phyloP scores from a whole-genome alignment of 2,113 vertebrate genomes.

The Xenopus borealis region DNA sequence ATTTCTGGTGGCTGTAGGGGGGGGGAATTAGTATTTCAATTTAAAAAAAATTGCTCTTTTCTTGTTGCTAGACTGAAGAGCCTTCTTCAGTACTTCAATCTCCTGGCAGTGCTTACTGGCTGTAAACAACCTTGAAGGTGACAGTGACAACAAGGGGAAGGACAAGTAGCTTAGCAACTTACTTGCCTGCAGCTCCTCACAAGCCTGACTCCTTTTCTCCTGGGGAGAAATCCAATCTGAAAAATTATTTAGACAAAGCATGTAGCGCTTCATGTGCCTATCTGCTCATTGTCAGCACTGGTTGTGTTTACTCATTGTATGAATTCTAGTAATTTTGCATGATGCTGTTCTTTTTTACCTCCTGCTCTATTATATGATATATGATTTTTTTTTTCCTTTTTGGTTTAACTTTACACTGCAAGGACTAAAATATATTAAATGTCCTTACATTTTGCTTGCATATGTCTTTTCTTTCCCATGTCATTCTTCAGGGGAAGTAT shows the following conservation, averaged over 20 bases:
- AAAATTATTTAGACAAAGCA: slow-evolving; percentile 39
- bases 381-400: background rate
- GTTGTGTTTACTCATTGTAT: slow-evolving; percentile 39
- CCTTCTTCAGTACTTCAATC: slow-evolving; percentile 19
- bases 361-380: slow-evolving; percentile 11
- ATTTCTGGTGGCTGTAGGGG: background rate
- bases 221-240: slow-evolving; percentile 44
- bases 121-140: slow-evolving; percentile 37
- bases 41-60: slow-evolving; percentile 3
- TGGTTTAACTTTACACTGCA: too few relatives aligned
- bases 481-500: too few relatives aligned
- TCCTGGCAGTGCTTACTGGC: background rate
- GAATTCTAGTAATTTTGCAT: slow-evolving; percentile 26
- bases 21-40: slow-evolving; percentile 15
- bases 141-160: slow-evolving; percentile 31
- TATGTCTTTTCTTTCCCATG: too few relatives aligned
- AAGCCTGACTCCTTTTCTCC: slow-evolving; percentile 26
- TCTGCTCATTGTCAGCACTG: slow-evolving; percentile 35
- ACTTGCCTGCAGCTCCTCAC: slow-evolving; percentile 13
- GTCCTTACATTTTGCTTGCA: too few relatives aligned
- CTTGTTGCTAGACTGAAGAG: background rate
- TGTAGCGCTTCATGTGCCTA: slow-evolving; percentile 19
- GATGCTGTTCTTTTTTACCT: slow-evolving; percentile 14
- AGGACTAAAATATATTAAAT: too few relatives aligned
- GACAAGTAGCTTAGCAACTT: slow-evolving; percentile 41